Evolutionary conservation across 2,888 invertebrate genomes (phyloP).

Genomic region (Rhingia rostrata): DNA sequence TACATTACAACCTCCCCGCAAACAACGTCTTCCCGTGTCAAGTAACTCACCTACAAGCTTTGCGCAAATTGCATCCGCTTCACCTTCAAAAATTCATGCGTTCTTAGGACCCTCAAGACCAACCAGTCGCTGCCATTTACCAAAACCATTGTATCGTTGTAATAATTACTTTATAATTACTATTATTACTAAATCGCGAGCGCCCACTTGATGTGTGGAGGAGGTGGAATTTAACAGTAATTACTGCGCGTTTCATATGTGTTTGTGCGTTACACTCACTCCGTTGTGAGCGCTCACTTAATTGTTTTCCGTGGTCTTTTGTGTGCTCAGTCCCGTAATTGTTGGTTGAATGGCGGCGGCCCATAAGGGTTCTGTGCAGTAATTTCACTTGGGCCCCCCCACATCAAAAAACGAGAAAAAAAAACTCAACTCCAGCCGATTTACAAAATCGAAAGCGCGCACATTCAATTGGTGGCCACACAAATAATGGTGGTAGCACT

Average conservation of each 20-base stretch:
- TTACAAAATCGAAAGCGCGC: constrained; percentile 32
- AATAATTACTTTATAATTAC: constrained; percentile 70
- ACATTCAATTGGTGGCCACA: constrained; percentile 41
- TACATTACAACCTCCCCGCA: no score
- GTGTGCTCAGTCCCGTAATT: constrained; percentile 56
- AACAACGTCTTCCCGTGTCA: constrained; percentile 9
- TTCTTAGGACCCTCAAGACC: constrained; percentile 10
- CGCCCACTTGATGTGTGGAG: constrained; percentile 68
- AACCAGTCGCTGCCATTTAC: background rate
- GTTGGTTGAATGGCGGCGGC: constrained; percentile 60
- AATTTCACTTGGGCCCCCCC: constrained; percentile 20
- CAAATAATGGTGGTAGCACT: constrained; percentile 9
- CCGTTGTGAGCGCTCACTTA: constrained; percentile 38
- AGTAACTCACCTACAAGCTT: constrained; percentile 15
- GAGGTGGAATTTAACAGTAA: constrained; percentile 66
- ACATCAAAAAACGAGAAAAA: no score
- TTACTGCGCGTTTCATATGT: constrained; percentile 29
- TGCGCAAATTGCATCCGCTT: constrained; percentile 40
- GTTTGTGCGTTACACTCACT: background rate
- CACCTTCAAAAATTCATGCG: constrained; percentile 10
- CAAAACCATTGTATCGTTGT: constrained; percentile 30
- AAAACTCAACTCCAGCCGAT: constrained; percentile 12
- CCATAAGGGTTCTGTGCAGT: constrained; percentile 23
- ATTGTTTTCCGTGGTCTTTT: constrained; percentile 74
- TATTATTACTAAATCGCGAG: constrained; percentile 72